Conservation (phyloP, 1,140 invertebrate species). For the Rhyzopertha dominica region DNA sequence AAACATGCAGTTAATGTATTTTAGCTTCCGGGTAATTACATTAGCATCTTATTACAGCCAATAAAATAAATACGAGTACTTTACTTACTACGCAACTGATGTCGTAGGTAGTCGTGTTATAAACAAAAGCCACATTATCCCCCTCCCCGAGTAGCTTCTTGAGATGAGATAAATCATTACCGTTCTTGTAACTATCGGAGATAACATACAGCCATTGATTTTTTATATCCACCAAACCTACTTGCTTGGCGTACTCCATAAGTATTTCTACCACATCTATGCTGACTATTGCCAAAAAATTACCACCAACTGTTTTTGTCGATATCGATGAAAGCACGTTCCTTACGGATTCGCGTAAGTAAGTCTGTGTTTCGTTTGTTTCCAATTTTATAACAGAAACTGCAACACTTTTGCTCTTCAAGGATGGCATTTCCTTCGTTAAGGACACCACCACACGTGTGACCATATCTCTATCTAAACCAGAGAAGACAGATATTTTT, state of each 20-base stretch:
- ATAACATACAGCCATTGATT: conserved; percentile 77
- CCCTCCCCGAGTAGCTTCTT: conserved; percentile 63
- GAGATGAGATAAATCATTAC: conserved; percentile 50
- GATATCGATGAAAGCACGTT: conserved; percentile 50
- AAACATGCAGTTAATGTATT: too few species aligned
- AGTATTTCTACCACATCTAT: conserved; percentile 50
- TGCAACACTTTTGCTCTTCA: conserved; percentile 47
- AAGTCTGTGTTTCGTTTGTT: conserved; percentile 46
- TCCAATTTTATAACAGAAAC: conserved; percentile 55
- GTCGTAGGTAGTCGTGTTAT: conserved; percentile 58
- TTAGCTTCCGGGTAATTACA: too few species aligned
- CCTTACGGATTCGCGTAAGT: conserved; percentile 49
- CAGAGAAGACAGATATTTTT: not conserved
- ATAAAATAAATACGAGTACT: conserved; percentile 1
- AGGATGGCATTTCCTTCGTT: conserved; percentile 46
- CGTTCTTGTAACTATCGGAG: conserved; percentile 52
- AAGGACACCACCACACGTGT: conserved; percentile 55
- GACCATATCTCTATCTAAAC: conserved; percentile 56
- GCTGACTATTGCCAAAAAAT: conserved; percentile 43
- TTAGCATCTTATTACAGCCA: too few species aligned
- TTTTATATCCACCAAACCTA: conserved; percentile 60
- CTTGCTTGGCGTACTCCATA: conserved; percentile 61
- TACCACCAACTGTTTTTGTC: conserved; percentile 47
- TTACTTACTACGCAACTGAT: conserved; percentile 51
- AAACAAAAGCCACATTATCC: conserved; percentile 76